These are phyloP conservation scores for Escarpia spicata DNA, from an alignment of 2,888 invertebrate genomes.

Conservation along the genomic window DNA sequence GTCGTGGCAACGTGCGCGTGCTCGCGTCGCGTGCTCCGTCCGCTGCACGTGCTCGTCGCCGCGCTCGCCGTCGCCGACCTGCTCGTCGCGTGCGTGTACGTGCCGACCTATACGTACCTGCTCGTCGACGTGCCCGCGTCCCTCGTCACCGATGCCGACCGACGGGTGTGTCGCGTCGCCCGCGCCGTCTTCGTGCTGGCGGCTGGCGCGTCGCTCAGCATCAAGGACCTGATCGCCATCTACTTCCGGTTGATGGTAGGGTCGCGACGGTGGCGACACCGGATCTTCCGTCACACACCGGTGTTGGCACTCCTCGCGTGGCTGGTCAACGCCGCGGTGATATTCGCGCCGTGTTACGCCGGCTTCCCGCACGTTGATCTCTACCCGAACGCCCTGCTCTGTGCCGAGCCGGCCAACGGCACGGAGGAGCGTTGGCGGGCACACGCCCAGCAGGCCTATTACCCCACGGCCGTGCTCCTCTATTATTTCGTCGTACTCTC, in stretches of 20 bases:
- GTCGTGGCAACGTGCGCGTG: constrained; percentile 33
- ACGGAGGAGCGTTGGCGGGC: background rate
- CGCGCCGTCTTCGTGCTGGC: constrained; percentile 35
- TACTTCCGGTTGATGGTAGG: constrained; percentile 33
- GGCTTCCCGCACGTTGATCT: constrained; percentile 35
- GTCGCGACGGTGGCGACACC: constrained; percentile 25
- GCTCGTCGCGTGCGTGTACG: constrained; percentile 36
- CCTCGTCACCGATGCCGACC: background rate
- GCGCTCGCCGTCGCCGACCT: constrained; percentile 35
- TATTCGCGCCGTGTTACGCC: constrained; percentile 34
- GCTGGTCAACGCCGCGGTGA: constrained; percentile 33
- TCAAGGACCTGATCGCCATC: constrained; percentile 37
- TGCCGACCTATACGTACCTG: constrained; percentile 41
- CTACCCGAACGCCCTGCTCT: constrained; percentile 33
- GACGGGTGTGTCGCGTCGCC: constrained; percentile 22
- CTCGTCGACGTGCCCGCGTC: constrained; percentile 30
- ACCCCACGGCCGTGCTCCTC: background rate
- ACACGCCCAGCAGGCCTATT: background rate
- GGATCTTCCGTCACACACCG: constrained; percentile 30
- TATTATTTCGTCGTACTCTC: constrained; percentile 29
- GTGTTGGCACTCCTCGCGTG: constrained; percentile 32
- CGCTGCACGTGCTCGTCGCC: constrained; percentile 37
- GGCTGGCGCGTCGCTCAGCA: constrained; percentile 35
- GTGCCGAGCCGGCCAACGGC: constrained; percentile 20
- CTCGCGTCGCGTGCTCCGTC: constrained; percentile 30